A percentile compares a stretch with the other conserved stretches of the same genome.
phyloP scores from a whole-genome alignment of 2,113 vertebrate genomes.

The Oryzias melastigma region DNA sequence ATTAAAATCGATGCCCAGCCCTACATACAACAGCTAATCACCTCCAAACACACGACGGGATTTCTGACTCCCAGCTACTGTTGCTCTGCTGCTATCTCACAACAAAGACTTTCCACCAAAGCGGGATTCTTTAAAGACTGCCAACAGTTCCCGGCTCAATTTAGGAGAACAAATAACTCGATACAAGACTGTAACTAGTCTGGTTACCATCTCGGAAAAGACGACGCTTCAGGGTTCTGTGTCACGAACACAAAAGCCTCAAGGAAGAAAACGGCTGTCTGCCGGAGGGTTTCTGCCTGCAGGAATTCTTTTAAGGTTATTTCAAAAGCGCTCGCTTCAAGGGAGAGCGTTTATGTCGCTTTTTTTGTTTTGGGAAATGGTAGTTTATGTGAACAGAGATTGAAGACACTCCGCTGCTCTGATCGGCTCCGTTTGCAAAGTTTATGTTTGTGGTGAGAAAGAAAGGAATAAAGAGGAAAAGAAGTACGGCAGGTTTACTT shows the following conservation, averaged over 20 bases:
- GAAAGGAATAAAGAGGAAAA: not conserved
- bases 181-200: constrained; percentile 40
- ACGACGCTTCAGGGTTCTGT: constrained; percentile 52
- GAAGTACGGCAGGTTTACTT: no score
- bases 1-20: no score
- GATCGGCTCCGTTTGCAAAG: not conserved
- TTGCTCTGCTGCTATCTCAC: constrained; percentile 10
- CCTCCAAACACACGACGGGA: not conserved
- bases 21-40: not conserved
- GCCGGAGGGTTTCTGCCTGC: constrained; percentile 55
- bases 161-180: constrained; percentile 53
- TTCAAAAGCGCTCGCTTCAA: constrained; percentile 41
- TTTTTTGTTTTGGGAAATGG: constrained; percentile 11
- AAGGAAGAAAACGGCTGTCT: constrained; percentile 48
- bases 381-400: not conserved
- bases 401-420: not conserved
- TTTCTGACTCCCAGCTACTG: constrained; percentile 1
- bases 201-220: constrained; percentile 39
- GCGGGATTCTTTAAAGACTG: constrained; percentile 21
- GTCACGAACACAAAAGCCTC: constrained; percentile 55
- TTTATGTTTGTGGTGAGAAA: constrained; percentile 3
- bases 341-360: constrained; percentile 17
- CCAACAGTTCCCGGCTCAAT: constrained; percentile 18
- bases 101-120: constrained; percentile 9
- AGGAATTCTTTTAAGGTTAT: constrained; percentile 49